Evolutionary conservation across 1,140 invertebrate genomes (phyloP).

Genomic region (Zaprionus taronus): DNA sequence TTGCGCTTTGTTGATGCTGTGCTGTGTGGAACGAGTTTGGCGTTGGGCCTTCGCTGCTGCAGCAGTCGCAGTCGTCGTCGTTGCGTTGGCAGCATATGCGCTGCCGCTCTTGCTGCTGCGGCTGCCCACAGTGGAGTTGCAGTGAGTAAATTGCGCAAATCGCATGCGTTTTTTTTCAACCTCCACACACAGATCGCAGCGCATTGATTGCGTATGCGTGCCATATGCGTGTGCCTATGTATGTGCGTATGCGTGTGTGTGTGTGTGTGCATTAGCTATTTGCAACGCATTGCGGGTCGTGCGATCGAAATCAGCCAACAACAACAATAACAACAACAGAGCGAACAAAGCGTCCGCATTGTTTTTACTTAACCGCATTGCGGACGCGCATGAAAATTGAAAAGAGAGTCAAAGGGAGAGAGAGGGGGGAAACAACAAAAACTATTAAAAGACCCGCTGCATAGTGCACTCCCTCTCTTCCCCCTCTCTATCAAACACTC

Average conservation of each 20-base stretch:
- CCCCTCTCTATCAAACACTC: background rate
- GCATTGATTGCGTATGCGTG: conserved; percentile 50
- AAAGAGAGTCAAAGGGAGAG: background rate
- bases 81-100: conserved; percentile 48
- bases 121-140: conserved; percentile 18
- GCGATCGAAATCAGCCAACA: conserved; percentile 68
- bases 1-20: conserved; percentile 38
- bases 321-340: conserved; percentile 30
- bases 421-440: conserved; percentile 14
- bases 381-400: conserved; percentile 41
- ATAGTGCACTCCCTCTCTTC: conserved; percentile 1
- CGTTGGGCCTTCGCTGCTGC: conserved; percentile 15
- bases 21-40: conserved; percentile 64
- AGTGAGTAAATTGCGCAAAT: conserved; percentile 68
- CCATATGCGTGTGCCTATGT: conserved; percentile 33
- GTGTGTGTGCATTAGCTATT: conserved; percentile 7
- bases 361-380: conserved; percentile 78
- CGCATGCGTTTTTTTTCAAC: conserved; percentile 56
- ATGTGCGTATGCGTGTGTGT: conserved; percentile 12
- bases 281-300: conserved; percentile 49
- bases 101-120: conserved; percentile 38
- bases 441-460: conserved; percentile 40
- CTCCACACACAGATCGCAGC: conserved; percentile 37
- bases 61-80: conserved; percentile 17
- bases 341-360: conserved; percentile 66